Percentiles rank a stretch among this genome's conserved stretches.
Evolutionary conservation across 2,888 invertebrate genomes (phyloP).

Genomic region (Metacarcinus magister): DNA sequence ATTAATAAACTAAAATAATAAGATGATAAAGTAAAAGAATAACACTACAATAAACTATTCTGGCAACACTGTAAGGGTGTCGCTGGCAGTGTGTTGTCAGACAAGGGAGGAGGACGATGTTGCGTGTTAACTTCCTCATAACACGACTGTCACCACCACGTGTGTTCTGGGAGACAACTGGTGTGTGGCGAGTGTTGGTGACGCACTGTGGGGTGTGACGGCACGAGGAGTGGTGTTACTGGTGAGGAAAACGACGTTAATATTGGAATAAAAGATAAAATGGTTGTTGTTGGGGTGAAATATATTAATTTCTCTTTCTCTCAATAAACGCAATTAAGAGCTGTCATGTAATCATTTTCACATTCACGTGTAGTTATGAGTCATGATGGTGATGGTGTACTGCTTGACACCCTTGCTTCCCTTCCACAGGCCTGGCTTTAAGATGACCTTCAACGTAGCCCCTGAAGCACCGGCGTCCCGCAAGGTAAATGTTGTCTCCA

Average conservation of each 20-base stretch:
- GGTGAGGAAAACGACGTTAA: neutral
- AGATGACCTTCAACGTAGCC: too few relatives aligned
- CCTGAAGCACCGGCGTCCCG: too few relatives aligned
- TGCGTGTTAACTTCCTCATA: neutral
- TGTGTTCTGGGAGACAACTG: neutral
- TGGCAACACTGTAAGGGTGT: neutral
- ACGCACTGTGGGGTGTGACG: neutral
- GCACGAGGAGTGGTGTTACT: neutral
- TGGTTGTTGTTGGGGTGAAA: neutral
- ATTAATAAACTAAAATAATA: too few relatives aligned
- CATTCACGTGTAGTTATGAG: too few relatives aligned
- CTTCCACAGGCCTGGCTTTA: too few relatives aligned
- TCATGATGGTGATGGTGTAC: too few relatives aligned
- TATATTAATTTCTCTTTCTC: neutral
- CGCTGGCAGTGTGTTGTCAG: too few relatives aligned
- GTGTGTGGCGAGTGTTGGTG: neutral
- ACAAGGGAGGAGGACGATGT: neutral
- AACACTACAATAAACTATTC: neutral
- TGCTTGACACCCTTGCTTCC: too few relatives aligned
- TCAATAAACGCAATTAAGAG: too few relatives aligned
- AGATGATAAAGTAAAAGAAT: too few relatives aligned
- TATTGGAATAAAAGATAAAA: neutral
- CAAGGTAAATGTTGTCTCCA: too few relatives aligned
- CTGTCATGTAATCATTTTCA: too few relatives aligned
- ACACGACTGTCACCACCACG: neutral